Evolutionary conservation across 2,888 invertebrate genomes (phyloP).

Genomic region (Polydrusus tereticollis): DNA sequence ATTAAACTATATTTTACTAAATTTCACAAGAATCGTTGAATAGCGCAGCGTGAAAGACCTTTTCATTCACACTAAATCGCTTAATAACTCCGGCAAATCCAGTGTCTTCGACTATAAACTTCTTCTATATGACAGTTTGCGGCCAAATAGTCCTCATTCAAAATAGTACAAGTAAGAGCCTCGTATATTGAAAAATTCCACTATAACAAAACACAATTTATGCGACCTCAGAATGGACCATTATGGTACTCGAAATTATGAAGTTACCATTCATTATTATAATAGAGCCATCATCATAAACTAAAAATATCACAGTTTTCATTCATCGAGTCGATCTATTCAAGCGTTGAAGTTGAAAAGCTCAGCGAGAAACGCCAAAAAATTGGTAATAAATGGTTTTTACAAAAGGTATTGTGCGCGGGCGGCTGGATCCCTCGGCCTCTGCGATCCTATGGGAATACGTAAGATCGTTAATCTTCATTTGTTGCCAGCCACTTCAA

Average conservation of each 20-base stretch:
- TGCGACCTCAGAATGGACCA: slow-evolving; percentile 63
- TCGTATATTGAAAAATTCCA: slow-evolving; percentile 39
- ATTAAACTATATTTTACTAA: slow-evolving; percentile 54
- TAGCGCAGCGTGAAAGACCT: slow-evolving; percentile 38
- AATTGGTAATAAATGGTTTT: slow-evolving; percentile 62
- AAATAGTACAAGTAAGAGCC: slow-evolving; percentile 43
- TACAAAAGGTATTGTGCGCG: slow-evolving; percentile 54
- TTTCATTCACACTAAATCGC: slow-evolving; percentile 31
- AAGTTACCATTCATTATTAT: slow-evolving; percentile 51
- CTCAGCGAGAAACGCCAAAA: slow-evolving; percentile 63
- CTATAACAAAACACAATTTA: slow-evolving; percentile 60
- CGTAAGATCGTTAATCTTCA: slow-evolving; percentile 66
- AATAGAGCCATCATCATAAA: slow-evolving; percentile 62
- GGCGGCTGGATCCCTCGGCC: slow-evolving; percentile 51
- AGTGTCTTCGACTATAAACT: slow-evolving; percentile 50
- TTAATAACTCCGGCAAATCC: slow-evolving; percentile 46
- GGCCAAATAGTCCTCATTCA: slow-evolving; percentile 58
- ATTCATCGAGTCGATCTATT: slow-evolving; percentile 48
- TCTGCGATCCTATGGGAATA: slow-evolving; percentile 61
- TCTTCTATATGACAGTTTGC: slow-evolving; percentile 58
- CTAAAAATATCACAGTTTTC: slow-evolving; percentile 60
- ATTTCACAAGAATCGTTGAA: slow-evolving; percentile 50
- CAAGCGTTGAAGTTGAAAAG: slow-evolving; percentile 57
- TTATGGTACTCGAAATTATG: slow-evolving; percentile 55
- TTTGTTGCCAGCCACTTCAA: slow-evolving; percentile 67